Evolutionary conservation across 2,888 invertebrate species (phyloP), one percentile per base, ranked within the genome.

Genomic region (Meiosimyza platycephala): DNA sequence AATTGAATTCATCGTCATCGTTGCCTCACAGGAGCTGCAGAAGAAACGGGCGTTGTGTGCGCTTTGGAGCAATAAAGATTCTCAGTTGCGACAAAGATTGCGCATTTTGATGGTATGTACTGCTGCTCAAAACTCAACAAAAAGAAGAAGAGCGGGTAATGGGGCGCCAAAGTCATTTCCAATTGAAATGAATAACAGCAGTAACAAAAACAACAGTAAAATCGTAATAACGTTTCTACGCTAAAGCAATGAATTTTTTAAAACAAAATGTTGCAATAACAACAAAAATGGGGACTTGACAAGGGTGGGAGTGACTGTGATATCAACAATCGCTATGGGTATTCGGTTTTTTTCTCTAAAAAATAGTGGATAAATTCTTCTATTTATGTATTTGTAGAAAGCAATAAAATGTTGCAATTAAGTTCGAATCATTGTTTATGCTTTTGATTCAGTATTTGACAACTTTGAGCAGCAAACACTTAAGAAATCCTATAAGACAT

Each of bases 181-280:
- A 63, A 40, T 63, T 52, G 62, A 70, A 69, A 70, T 62, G 60
- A 62, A 69, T 67, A 68, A 68, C 68, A 59, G 13, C n/a, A 48
- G 48, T 50, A 51, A 11, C 33, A 11, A 16, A n/a, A 12, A 62
- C 28, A 22, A 28, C 16, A 62, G 16, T 40, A 40, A 16, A 52
- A 66, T 52, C 33, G 22, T 15, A 50, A 18, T 28, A 28, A 57
- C 18, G 48, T 11, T 6, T 18, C 47, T 47, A 40, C 47, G 47
- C 47, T n/a, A 51, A 62, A 15, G 60, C 51, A 50, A 60, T 60
- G 69, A 69, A 60, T 69, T 69, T 60, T 60, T 69, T 22, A 57
- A 28, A 69, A 62, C 51, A 62, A 50, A 40, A 40, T 40, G 40
- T 40, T 28, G 68, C 33, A 59, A 33, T 54, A 63, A 28, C 50